Evolutionary conservation across 2,888 invertebrate genomes (phyloP), one percentile per base, ranked within the genome.

Genomic region (Drosophila austrosaltans): DNA sequence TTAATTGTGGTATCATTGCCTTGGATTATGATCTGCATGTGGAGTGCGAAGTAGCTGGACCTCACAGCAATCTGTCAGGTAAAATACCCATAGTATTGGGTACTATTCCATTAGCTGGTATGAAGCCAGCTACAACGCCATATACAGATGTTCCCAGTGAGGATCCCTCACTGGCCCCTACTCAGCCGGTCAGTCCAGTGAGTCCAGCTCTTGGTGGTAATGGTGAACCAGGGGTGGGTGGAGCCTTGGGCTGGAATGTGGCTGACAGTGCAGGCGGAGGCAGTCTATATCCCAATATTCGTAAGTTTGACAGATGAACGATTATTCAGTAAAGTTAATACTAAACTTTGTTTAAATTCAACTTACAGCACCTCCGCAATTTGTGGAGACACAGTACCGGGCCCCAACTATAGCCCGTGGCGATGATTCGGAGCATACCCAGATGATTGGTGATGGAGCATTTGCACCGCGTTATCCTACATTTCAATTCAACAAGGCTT

Each of bases 1-100:
- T 94, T 20, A 95, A 96, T 89, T 96, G 96, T 88, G 94, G 94
- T 62, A 94, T 96, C 54, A 96, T 96, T 79, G 95, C 96, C 90
- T 92, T 96, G 81, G 95, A 95, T 88, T 96, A 96, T 91, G 94
- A 95, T 82, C 90, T 96, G 42, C 94, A 95, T 93, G 95, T 96
- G 90, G 94, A 94, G 82, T 94, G 95, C 75, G 93, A 93, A 58
- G 94, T 95, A 1, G 93, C 94, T 32, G 95, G 95, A 22, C 93
- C 94, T 82, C 95, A 96, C 82, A 92, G 94, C 75, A 95, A 96
- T 90, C 91, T 96, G 77, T 93, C 93, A 30, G 94, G 94, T 36
- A 94, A 94, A 88, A 94, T 95, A 81, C 94, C 95, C 39, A 93
- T 97, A 59, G 95, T 94, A 0, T 94, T 97, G 78, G 97, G 97